These are phyloP conservation scores for Eurystomus glaucurus DNA, from an alignment of 2,797 vertebrate genomes.

Conservation along the genomic window DNA sequence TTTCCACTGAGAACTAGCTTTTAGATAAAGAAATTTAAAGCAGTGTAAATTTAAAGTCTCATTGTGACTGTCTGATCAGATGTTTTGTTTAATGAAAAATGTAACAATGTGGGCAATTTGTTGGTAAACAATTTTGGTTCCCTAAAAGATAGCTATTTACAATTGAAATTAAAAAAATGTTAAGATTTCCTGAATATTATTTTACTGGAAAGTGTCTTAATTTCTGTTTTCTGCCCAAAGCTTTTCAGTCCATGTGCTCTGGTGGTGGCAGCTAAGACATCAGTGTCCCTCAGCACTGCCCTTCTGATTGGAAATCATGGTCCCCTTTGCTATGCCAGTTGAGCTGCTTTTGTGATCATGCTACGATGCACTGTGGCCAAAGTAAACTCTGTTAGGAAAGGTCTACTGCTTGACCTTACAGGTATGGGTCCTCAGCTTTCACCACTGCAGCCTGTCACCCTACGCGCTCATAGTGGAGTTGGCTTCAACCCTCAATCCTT, in stretches of 20 bases:
- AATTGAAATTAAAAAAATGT: background rate
- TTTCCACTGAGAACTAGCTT: background rate
- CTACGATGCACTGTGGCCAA: background rate
- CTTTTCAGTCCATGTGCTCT: background rate
- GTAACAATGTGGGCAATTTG: background rate
- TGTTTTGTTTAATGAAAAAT: background rate
- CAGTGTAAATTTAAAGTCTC: background rate
- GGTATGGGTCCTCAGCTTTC: background rate
- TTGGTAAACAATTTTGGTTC: background rate
- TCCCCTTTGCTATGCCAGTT: fast-evolving
- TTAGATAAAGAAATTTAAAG: background rate
- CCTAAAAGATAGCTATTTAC: background rate
- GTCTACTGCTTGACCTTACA: background rate
- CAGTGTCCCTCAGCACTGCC: background rate
- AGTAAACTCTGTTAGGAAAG: background rate
- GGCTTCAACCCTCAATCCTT: background rate
- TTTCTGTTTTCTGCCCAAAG: background rate
- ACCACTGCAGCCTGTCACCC: background rate
- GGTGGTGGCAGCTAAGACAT: background rate
- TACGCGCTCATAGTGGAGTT: background rate
- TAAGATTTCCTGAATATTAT: background rate
- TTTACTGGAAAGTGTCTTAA: background rate
- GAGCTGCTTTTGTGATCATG: fast-evolving
- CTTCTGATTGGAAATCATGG: fast-evolving
- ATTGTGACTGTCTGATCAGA: background rate